Conservation (phyloP, 2,888 invertebrate genomes). For the Neria commutata region DNA sequence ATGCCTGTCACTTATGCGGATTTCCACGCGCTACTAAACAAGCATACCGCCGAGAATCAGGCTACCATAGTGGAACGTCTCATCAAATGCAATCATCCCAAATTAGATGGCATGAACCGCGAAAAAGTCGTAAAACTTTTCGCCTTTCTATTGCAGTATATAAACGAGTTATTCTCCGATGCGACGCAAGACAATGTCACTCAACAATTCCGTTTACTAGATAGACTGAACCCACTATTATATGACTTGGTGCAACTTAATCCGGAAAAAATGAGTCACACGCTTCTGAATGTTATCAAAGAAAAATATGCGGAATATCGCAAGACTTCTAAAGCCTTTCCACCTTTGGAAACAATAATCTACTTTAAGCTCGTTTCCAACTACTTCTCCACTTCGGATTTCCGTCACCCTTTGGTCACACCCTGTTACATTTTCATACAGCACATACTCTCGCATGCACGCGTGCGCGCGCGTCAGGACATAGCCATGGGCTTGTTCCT, state of each 20-base stretch:
- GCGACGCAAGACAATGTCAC: conserved; percentile 59
- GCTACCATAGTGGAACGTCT: conserved; percentile 77
- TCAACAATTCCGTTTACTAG: conserved; percentile 68
- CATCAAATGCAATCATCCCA: conserved; percentile 87
- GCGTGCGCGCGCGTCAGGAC: conserved; percentile 70
- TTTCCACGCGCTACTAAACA: conserved; percentile 68
- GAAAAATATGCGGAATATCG: conserved; percentile 73
- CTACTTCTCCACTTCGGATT: conserved; percentile 90
- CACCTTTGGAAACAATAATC: conserved; percentile 73
- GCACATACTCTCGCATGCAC: conserved; percentile 73
- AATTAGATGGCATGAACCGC: conserved; percentile 78
- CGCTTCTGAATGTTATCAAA: conserved; percentile 72
- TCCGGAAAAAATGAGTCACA: conserved; percentile 71
- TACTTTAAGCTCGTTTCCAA: conserved; percentile 80
- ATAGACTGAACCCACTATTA: conserved; percentile 66
- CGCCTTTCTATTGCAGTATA: conserved; percentile 76
- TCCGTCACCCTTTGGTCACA: conserved; percentile 85
- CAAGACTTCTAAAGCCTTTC: conserved; percentile 67
- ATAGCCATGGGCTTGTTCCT: conserved; percentile 80
- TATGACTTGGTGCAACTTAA: conserved; percentile 76
- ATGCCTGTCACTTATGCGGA: conserved; percentile 71
- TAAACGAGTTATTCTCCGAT: conserved; percentile 70
- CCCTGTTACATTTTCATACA: conserved; percentile 84
- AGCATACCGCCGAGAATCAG: conserved; percentile 71
- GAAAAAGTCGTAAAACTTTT: conserved; percentile 76